Percentiles rank a stretch among this genome's conserved stretches.
Evolutionary conservation across 2,113 vertebrate species (phyloP).

Genomic region (Perca fluviatilis): DNA sequence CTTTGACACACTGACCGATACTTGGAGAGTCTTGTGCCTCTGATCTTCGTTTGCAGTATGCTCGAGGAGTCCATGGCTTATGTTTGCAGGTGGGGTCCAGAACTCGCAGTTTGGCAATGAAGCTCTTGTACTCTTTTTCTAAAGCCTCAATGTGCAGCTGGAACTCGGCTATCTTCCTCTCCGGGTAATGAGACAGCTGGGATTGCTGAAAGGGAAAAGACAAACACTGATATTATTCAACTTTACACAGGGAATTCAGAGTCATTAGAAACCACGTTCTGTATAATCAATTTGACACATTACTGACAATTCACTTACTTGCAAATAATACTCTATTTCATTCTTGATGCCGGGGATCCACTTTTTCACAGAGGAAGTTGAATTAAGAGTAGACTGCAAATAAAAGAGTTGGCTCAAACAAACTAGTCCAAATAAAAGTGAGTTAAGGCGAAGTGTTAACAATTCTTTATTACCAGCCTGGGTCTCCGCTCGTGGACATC

Average conservation of each 20-base stretch:
- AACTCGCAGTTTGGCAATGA: constrained; percentile 78
- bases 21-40: constrained; percentile 25
- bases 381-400: constrained; percentile 80
- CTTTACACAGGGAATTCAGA: fast-evolving
- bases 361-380: constrained; percentile 81
- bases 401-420: neutral
- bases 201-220: constrained; percentile 79
- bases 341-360: constrained; percentile 88
- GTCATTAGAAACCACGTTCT: neutral
- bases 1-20: constrained; percentile 45
- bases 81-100: constrained; percentile 86
- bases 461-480: constrained; percentile 79
- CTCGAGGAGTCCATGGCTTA: constrained; percentile 84
- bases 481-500: constrained; percentile 78
- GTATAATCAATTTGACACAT: neutral
- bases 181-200: constrained; percentile 86
- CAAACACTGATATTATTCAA: neutral
- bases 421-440: neutral
- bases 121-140: constrained; percentile 83
- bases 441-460: fast-evolving
- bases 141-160: constrained; percentile 81
- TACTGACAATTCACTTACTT: constrained; percentile 64
- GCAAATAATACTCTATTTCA: constrained; percentile 86
- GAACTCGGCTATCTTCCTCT: constrained; percentile 87
- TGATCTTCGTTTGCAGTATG: constrained; percentile 81